Evolutionary conservation across 1,140 invertebrate species (phyloP).

Genomic region (Panagrolaimus sp.): DNA sequence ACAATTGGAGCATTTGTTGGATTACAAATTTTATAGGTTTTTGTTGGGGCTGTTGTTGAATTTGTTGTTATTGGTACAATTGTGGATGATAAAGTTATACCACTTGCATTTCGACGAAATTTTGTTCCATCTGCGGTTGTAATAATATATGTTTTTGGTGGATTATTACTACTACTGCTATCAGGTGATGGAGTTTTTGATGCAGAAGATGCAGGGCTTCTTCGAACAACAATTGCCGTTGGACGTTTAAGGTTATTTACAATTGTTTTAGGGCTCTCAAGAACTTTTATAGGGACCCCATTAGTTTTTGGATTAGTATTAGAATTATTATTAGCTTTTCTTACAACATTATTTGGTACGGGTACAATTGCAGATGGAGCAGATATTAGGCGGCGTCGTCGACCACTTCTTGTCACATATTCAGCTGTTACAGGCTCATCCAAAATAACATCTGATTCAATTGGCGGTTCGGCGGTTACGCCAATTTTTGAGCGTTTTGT

Average conservation of each 20-base stretch:
- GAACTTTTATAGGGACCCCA: not conserved
- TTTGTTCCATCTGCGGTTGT: conserved; percentile 10
- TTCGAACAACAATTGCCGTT: conserved; percentile 21
- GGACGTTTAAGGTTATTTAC: conserved; percentile 11
- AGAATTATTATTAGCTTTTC: not conserved
- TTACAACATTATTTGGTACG: not conserved
- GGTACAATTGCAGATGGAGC: conserved; percentile 17
- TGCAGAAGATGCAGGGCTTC: conserved; percentile 14
- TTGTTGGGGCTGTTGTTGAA: conserved; percentile 17
- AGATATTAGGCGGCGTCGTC: conserved; percentile 24
- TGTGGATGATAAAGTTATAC: not conserved
- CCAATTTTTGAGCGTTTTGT: conserved; percentile 13
- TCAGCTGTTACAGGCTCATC: not conserved
- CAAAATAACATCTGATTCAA: not conserved
- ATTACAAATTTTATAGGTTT: conserved; percentile 18
- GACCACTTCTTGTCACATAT: conserved; percentile 12
- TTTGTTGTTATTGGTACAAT: not conserved
- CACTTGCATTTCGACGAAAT: conserved; percentile 6
- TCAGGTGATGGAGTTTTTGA: not conserved
- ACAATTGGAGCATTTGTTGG: conserved; percentile 13
- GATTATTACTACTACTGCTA: not conserved
- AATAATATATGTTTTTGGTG: conserved; percentile 24
- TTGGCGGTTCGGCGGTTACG: not conserved
- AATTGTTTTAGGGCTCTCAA: not conserved
- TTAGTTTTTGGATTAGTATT: not conserved